Evolutionary conservation across 2,113 vertebrate species (phyloP), one percentile per base, ranked within the genome.

Genomic region (Alligator sinensis): DNA sequence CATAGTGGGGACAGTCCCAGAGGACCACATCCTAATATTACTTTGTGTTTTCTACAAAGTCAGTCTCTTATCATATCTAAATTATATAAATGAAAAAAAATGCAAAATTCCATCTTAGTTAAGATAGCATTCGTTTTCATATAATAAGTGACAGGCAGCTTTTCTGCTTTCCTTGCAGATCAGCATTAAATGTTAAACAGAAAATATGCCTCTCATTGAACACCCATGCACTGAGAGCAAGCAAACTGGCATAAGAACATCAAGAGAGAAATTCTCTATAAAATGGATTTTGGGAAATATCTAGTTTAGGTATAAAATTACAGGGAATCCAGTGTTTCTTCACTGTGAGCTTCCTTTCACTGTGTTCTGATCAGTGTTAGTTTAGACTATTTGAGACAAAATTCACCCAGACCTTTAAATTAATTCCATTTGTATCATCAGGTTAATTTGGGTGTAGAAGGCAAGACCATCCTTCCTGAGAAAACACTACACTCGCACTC

Each of bases 131-230:
- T 5, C 38, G n/a, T 89, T 59, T 80, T 62, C 82, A 68, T 63
- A 57, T 79, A 79, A 81, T 79, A 92, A 89, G 72, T 11, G 15
- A 86, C 61, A 85, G 84, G 59, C 47, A 59, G 2, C 28, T 4
- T 88, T 80, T 68, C 77, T 89, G 61, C 17, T 58, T 86, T 79
- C 12, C 17, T 90, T 81, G 68, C 86, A 59, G 9, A 79, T 16
- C 30, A 82, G 19, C 15, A 80, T 91, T 90, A 89, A 92, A 81
- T 84, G 87, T 88, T 84, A 92, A 92, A 10, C 77, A 80, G 58
- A 84, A 88, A 88, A 91, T 5, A 85, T 63, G 81, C 86, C 83
- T 25, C 91, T 80, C 86, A 79, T 15, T 24, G 75, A 92, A 92
- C 93, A 88, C 21, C 34, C 75, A 9, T 80, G 88, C 88, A 84